Evolutionary conservation across 1,140 invertebrate genomes (phyloP).

Genomic region (Aricia agestis): DNA sequence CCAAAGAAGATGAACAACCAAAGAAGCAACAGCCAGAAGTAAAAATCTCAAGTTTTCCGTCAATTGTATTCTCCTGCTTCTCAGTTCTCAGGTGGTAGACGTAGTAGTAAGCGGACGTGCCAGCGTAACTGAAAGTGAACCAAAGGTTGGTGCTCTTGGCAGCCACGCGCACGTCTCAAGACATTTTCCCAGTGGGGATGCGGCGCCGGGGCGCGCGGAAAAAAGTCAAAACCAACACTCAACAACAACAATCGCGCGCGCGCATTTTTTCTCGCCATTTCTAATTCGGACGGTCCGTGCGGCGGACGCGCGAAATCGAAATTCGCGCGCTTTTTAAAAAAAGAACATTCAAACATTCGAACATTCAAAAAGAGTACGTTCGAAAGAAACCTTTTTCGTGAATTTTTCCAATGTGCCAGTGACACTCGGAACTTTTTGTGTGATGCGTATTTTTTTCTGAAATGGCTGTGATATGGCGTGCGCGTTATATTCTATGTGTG

Average conservation of each 20-base stretch:
- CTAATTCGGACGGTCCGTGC: conserved; percentile 49
- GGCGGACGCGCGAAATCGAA: conserved; percentile 37
- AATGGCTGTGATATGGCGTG: conserved; percentile 38
- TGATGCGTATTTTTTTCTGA: conserved; percentile 24
- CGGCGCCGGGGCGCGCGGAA: conserved; percentile 51
- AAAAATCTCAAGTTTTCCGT: too few species aligned
- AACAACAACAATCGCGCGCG: conserved; percentile 48
- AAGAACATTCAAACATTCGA: conserved; percentile 25
- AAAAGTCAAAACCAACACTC: conserved; percentile 64
- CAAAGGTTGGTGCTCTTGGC: conserved; percentile 46
- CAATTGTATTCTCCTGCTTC: too few species aligned
- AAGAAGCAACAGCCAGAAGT: too few species aligned
- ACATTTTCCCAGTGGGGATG: conserved; percentile 65
- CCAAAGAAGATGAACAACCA: too few species aligned
- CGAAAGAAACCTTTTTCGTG: conserved; percentile 15
- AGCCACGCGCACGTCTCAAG: conserved; percentile 27
- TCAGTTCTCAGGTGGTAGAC: too few species aligned
- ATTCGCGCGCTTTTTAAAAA: conserved; percentile 29
- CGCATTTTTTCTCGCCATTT: conserved; percentile 60
- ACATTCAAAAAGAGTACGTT: conserved; percentile 21
- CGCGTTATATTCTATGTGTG: conserved; percentile 32
- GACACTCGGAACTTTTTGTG: conserved; percentile 1
- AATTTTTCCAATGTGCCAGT: conserved; percentile 29
- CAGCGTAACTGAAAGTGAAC: conserved; percentile 7
- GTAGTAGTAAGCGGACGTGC: too few species aligned